Base-by-base conservation (phyloP, 2,888 invertebrate species). In the Sinhomidia bicolor region DNA sequence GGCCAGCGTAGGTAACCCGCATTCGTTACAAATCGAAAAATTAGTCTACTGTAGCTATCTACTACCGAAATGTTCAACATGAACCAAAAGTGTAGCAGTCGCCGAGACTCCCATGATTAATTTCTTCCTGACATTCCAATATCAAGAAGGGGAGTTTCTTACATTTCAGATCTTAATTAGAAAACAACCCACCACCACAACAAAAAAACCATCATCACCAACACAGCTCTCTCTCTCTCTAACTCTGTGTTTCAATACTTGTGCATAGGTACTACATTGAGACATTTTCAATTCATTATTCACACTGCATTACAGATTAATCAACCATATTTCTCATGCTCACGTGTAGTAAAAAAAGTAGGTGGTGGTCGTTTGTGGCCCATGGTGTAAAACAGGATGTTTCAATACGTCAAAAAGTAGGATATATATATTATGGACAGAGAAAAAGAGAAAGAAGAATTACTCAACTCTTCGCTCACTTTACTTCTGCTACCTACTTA, bases 51-150 rank as follows among this genome's bases (percentile, higher is more conserved):
- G 12, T 36, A 68, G n/a, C 17, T 65, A 17, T 17, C 20, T 65
- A 26, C 23, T 74, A 23, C 74, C 12, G 23, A n/a, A 20, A 1
- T 44, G 12, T n/a, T 78, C 29, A 71, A 29, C 41, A 74, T 47
- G 47, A 20, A 20, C 47, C 32, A 54, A 54, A 57, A 32, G 32
- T 32, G 47, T 23, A 84, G 60, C 47, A 78, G 57, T 41, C 47
- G 65, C 44, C 62, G 26, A 26, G 20, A 20, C 65, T 68, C 60
- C 65, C 44, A 88, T 88, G 87, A 88, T 88, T 88, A 88, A 88
- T 88, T 88, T 78, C 82, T 88, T 88, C 87, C 87, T 88, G 87
- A 88, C 87, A 82, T 82, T 82, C 87, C 87, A 88, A 88, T 88
- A 82, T 76, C 29, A 82, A 82, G 78, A 76, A 78, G 81, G 82